Percentiles rank a stretch among this genome's conserved stretches.
phyloP scores from a whole-genome alignment of 2,888 invertebrate genomes.

The Sphaeridia pumilis region DNA sequence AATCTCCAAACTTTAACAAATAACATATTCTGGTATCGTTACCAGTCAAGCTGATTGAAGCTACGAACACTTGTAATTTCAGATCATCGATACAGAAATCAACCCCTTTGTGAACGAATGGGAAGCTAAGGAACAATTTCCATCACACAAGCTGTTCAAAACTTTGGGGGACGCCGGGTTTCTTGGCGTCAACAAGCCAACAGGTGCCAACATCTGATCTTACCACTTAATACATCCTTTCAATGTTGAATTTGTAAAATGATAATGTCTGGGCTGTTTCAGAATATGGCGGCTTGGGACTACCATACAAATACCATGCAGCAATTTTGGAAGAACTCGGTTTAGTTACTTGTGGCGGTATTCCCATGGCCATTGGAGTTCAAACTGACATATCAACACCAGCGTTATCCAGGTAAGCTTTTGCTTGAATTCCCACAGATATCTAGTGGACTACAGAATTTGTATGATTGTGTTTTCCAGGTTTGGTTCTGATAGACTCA shows the following conservation, averaged over 20 bases:
- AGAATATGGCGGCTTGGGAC: slow-evolving; percentile 47
- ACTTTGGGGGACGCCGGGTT: slow-evolving; percentile 45
- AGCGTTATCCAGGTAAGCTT: background rate
- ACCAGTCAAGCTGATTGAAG: too few species aligned
- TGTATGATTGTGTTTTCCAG: slow-evolving; percentile 18
- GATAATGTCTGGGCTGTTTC: background rate
- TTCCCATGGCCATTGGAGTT: slow-evolving; percentile 13
- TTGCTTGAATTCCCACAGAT: background rate
- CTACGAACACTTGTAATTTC: background rate
- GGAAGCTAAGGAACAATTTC: slow-evolving; percentile 44
- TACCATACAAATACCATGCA: slow-evolving; percentile 45
- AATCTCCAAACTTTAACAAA: too few species aligned
- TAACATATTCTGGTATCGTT: too few species aligned
- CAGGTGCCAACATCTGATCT: slow-evolving; percentile 13
- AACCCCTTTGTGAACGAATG: slow-evolving; percentile 47
- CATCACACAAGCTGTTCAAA: slow-evolving; percentile 46
- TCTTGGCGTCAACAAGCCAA: slow-evolving; percentile 42
- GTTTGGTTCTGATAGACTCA: slow-evolving; percentile 43
- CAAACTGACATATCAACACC: slow-evolving; percentile 12
- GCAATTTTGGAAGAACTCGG: slow-evolving; percentile 37
- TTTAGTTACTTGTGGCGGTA: slow-evolving; percentile 7
- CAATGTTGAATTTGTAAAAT: background rate
- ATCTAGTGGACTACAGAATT: background rate
- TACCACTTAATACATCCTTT: background rate
- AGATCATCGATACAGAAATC: slow-evolving; percentile 45